Base-by-base conservation (phyloP, 2,797 vertebrate species). In the Molossus molossus region DNA sequence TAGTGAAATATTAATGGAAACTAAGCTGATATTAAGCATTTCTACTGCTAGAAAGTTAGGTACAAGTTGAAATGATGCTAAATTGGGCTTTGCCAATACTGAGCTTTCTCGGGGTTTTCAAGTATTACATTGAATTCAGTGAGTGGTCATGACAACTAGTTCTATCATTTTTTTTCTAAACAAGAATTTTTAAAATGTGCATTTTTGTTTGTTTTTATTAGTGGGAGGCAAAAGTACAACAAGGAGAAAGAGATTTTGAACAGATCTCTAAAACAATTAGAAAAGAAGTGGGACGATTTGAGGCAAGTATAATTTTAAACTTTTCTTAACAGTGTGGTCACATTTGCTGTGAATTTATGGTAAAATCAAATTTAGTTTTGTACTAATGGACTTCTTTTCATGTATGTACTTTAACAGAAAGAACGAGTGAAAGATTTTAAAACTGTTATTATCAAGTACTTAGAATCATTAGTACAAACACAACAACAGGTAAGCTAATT, bases 351-450 rank as follows among this genome's bases (percentile, higher is more conserved):
- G 67, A 81, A 21, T 33, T 76, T 91, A 2, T 67, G 93, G 75
- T 90, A 79, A 94, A 95, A 80, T 70, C 86, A 29, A 50, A 17
- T 96, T 82, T 83, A 73, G 84, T 96, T 97, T 82, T 92, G 48
- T 95, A 95, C 48, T 95, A 92, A 96, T 90, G 40, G 13, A 87
- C 91, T 95, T 97, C 97, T 58, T 83, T 33, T 17, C 83, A 82
- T 98, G 94, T 94, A 64, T 96, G 1, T 87, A 40, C 94, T 92
- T 95, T 96, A 96, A 98, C 98, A 99, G 99, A 99, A 99, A 98
- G 99, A 99, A 93, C 97, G 99, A 98, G 99, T 99, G 98, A 99
- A 99, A 98, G 99, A 99, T 98, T 99, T 99, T 98, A 99, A 99
- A 99, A 98, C 98, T 77, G 99, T 99, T 98, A 99, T 99, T 97